A percentile compares a stretch with the other conserved stretches of the same genome.
Evolutionary conservation across 2,113 vertebrate genomes (phyloP).

Genomic region (Calidris pugnax): DNA sequence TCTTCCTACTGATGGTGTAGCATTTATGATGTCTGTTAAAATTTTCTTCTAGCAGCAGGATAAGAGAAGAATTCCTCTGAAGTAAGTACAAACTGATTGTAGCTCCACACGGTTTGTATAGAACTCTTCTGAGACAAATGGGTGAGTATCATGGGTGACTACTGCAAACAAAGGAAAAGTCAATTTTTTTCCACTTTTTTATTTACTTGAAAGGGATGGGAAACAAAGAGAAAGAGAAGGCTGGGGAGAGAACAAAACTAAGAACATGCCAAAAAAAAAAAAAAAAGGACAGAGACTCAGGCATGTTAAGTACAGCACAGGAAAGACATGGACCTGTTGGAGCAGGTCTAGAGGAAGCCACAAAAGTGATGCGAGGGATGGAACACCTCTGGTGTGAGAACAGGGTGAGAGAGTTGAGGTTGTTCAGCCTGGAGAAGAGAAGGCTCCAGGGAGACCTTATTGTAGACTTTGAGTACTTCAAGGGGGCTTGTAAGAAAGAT

Average conservation of each 20-base stretch:
- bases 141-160: not conserved
- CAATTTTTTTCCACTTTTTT: not conserved
- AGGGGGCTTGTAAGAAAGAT: not conserved
- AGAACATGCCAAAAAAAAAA: not conserved
- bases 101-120: not conserved
- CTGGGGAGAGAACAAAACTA: accelerated
- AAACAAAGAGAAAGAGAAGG: not conserved
- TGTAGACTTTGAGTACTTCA: not conserved
- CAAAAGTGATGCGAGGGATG: too few relatives aligned
- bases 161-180: not conserved
- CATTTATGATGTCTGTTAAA: not conserved
- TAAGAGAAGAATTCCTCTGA: not conserved
- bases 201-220: not conserved
- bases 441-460: not conserved
- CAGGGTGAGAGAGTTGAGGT: not conserved
- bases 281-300: not conserved
- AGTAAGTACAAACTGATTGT: not conserved
- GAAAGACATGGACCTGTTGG: not conserved
- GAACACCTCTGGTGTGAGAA: not conserved
- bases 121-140: not conserved
- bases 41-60: not conserved
- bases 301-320: not conserved
- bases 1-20: not conserved
- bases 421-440: not conserved
- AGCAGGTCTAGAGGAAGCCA: not conserved